Evolutionary conservation across 2,797 vertebrate genomes (phyloP), one percentile per base, ranked within the genome.

Genomic region (Gallirallus australis): DNA sequence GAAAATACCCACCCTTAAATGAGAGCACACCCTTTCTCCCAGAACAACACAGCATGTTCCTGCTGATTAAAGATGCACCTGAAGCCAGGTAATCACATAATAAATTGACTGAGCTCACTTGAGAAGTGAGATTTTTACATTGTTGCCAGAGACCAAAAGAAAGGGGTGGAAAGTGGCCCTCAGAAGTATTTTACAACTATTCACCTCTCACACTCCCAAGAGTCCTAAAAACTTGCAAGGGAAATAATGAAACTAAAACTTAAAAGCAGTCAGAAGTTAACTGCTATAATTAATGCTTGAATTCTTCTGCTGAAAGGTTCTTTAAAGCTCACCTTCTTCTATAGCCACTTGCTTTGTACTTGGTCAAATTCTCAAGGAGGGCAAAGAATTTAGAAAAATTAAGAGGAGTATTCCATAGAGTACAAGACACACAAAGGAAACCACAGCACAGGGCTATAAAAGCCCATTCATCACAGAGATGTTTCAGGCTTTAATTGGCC

Each of bases 121-220:
- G 31, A 68, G 37, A 86, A 39, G 2, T 5, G 9, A 89, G 50
- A 53, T 65, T 76, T 45, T 75, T 71, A 72, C 15, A 31, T 1
- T 35, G 24, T 4, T 88, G 9, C 25, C 69, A 71, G n/a, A 90
- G 39, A 48, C 8, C 39, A 64, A 80, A 82, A 72, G 5, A 60
- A 54, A 57, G 31, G 73, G 5, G 14, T 31, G 13, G 33, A 80
- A 7, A 82, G 50, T 4, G 25, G 40, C 18, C n/a, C 16, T 31
- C 6, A 39, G 45, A 89, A 60, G 12, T 37, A 60, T 69, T 75
- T 82, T 52, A 59, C 13, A 42, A n/a, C 9, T 52, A 25, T 40
- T 60, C 2, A 0, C 16, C 11, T 25, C 40, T 68, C 57, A 37
- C 15, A 80, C 2, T 0, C 15, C 3, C 5, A 47, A 30, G n/a